phyloP scores from a whole-genome alignment of 2,797 vertebrate genomes.

The Epinephelus coioides region DNA sequence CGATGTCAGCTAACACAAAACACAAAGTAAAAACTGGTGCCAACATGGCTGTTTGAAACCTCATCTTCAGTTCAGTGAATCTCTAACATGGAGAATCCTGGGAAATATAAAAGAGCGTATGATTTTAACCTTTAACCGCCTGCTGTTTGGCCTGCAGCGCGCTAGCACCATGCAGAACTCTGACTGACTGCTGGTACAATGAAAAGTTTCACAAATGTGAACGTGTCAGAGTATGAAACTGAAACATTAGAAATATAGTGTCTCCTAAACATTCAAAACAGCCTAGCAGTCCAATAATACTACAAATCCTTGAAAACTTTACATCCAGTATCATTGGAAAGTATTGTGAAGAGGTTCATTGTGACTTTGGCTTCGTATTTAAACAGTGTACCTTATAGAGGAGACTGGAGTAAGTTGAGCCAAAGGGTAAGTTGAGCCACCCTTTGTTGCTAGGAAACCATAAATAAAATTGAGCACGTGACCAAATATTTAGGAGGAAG shows the following conservation, averaged over 20 bases:
- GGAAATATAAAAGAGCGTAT: conserved; percentile 15
- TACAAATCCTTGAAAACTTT: conserved; percentile 2
- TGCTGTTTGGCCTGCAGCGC: conserved; percentile 9
- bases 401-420: too few species aligned
- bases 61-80: conserved; percentile 26
- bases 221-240: not conserved
- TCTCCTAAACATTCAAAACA: not conserved
- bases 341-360: not conserved
- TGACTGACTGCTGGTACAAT: not conserved
- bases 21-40: conserved; percentile 20
- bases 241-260: not conserved
- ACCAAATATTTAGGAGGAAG: too few species aligned
- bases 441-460: too few species aligned
- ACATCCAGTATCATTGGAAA: not conserved
- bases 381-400: too few species aligned
- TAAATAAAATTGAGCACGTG: too few species aligned
- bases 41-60: conserved; percentile 18
- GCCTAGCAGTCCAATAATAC: not conserved
- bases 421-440: too few species aligned
- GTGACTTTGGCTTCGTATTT: not conserved
- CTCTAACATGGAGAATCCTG: conserved; percentile 8
- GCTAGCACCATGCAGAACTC: not conserved
- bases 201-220: not conserved
- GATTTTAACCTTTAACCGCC: conserved; percentile 28
- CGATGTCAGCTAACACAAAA: conserved; percentile 22